Evolutionary conservation across 1,140 invertebrate species (phyloP).

Genomic region (Drosophila auraria): DNA sequence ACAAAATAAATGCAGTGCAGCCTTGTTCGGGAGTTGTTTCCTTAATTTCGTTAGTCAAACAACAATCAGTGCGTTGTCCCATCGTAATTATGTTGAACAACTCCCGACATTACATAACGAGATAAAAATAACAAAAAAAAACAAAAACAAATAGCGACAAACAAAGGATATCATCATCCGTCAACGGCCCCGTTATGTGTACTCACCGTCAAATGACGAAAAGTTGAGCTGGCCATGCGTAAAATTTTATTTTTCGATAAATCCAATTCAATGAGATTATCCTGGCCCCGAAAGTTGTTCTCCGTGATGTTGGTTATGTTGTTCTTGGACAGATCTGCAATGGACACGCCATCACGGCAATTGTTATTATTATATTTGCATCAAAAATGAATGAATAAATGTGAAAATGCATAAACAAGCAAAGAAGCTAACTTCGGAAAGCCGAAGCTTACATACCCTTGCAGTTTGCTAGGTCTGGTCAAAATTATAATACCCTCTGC

Average conservation of each 20-base stretch:
- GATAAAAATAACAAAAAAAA: neutral
- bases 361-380: slow-evolving; percentile 7
- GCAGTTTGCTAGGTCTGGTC: too few relatives aligned
- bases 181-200: slow-evolving; percentile 13
- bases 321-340: slow-evolving; percentile 90
- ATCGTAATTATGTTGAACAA: slow-evolving; percentile 12
- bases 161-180: slow-evolving; percentile 19
- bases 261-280: slow-evolving; percentile 92
- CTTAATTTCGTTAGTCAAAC: slow-evolving; percentile 8
- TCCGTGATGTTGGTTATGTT: slow-evolving; percentile 91
- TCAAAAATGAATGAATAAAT: slow-evolving; percentile 19
- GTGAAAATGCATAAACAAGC: slow-evolving; percentile 7
- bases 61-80: slow-evolving; percentile 1
- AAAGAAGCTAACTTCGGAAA: neutral
- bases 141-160: neutral
- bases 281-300: slow-evolving; percentile 92
- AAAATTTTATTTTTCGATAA: slow-evolving; percentile 92
- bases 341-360: slow-evolving; percentile 12
- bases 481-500: too few relatives aligned
- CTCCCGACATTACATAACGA: slow-evolving; percentile 9
- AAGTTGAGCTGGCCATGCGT: slow-evolving; percentile 91
- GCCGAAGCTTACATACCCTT: too few relatives aligned
- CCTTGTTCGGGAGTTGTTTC: neutral
- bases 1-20: neutral
- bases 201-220: slow-evolving; percentile 88